These are phyloP conservation scores for Bicyclus anynana DNA, from an alignment of 1,140 invertebrate species.

Conservation along the genomic window DNA sequence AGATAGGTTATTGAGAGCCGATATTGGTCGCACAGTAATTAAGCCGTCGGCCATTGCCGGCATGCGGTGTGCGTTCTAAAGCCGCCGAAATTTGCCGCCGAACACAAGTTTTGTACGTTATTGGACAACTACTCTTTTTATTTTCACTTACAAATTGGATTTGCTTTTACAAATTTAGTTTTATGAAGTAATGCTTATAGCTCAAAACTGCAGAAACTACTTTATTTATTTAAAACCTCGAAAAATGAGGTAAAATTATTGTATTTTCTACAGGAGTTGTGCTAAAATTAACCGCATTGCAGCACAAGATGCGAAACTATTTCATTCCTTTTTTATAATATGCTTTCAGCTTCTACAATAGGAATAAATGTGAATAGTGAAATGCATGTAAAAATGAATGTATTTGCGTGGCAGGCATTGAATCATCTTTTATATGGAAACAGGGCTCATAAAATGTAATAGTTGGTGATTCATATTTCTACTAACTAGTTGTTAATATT, in stretches of 20 bases:
- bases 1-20: conserved; percentile 24
- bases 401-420: conserved; percentile 1
- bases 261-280: no score
- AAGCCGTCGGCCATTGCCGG: conserved; percentile 13
- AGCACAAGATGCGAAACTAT: not conserved
- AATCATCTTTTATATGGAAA: conserved; percentile 12
- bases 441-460: conserved; percentile 4
- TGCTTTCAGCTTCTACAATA: not conserved
- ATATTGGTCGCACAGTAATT: conserved; percentile 27
- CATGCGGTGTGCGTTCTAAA: not conserved
- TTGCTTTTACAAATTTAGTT: not conserved
- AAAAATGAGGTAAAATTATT: no score
- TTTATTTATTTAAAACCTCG: no score
- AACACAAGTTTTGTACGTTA: not conserved
- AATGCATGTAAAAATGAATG: not conserved
- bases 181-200: no score
- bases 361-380: conserved; percentile 3
- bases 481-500: not conserved
- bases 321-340: not conserved
- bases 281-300: not conserved
- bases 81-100: not conserved
- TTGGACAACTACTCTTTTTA: not conserved
- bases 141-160: not conserved
- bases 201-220: no score
- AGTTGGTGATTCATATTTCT: conserved; percentile 7